Conservation (phyloP, 2,797 vertebrate genomes). For the Enteromius radiatus region DNA sequence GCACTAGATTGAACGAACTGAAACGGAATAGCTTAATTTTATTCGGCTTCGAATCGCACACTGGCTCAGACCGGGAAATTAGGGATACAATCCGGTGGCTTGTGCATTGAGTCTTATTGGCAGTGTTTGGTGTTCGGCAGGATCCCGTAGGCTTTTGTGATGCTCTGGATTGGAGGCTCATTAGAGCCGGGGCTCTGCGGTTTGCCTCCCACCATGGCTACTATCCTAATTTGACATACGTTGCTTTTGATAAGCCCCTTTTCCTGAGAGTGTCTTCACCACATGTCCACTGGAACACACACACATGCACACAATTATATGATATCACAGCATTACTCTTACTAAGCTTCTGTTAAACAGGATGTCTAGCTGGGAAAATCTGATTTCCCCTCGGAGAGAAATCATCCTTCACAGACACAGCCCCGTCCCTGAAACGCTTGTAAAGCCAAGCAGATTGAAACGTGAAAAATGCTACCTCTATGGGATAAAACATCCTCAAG, state of each 20-base stretch:
- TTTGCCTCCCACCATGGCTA: conserved; percentile 58
- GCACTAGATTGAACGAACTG: conserved; percentile 37
- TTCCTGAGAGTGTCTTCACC: conserved; percentile 52
- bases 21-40: conserved; percentile 40
- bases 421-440: conserved; percentile 66
- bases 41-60: neutral
- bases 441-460: conserved; percentile 76
- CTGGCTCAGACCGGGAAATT: conserved; percentile 25
- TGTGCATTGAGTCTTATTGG: conserved; percentile 49
- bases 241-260: conserved; percentile 63
- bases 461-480: conserved; percentile 72
- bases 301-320: conserved; percentile 38
- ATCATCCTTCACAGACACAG: conserved; percentile 69
- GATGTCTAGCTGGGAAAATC: conserved; percentile 67
- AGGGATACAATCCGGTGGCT: conserved; percentile 32
- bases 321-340: conserved; percentile 66
- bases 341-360: conserved; percentile 67
- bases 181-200: conserved; percentile 55
- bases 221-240: conserved; percentile 65
- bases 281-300: conserved; percentile 40
- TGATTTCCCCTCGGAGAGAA: conserved; percentile 70
- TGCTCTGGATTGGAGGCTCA: conserved; percentile 54
- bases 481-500: conserved; percentile 56
- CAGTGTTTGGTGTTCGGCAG: conserved; percentile 47
- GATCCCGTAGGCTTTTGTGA: conserved; percentile 46